Percentiles rank a stretch among this genome's conserved stretches.
These are phyloP conservation scores for Ferrisia virgata DNA, from an alignment of 2,888 invertebrate species.

Conservation along the genomic window DNA sequence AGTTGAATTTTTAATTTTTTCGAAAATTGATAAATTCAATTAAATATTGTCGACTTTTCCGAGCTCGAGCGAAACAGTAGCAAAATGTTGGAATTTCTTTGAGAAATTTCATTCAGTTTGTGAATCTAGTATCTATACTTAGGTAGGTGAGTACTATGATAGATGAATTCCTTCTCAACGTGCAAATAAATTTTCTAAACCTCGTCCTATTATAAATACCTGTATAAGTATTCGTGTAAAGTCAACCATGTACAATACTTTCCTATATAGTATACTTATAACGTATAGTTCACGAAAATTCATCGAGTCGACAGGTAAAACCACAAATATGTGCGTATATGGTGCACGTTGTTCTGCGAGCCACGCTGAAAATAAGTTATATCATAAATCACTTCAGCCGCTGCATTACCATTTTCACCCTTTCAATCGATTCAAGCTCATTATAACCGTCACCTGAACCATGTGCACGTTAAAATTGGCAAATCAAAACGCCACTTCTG, in stretches of 20 bases:
- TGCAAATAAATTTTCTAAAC: no score
- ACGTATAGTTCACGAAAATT: background rate
- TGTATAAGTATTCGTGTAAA: no score
- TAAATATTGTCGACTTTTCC: no score
- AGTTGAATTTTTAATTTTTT: no score
- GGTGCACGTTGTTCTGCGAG: background rate
- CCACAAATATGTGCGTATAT: background rate
- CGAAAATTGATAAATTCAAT: no score
- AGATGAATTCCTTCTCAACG: no score
- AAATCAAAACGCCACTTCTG: conserved; percentile 1
- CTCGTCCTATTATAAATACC: no score
- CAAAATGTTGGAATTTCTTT: no score
- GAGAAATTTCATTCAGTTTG: background rate
- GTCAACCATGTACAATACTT: background rate
- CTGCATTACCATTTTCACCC: background rate
- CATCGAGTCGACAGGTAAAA: background rate
- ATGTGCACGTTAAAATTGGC: conserved; percentile 22
- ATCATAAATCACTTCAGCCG: background rate
- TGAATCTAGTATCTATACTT: no score
- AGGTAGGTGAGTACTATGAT: no score
- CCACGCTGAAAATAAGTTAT: background rate
- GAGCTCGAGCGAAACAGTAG: no score
- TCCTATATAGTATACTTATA: background rate
- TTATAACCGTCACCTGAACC: background rate
- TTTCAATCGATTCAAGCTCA: conserved; percentile 1